These are phyloP conservation scores for Drosophila tristis DNA, from an alignment of 1,140 invertebrate species.

Conservation along the genomic window DNA sequence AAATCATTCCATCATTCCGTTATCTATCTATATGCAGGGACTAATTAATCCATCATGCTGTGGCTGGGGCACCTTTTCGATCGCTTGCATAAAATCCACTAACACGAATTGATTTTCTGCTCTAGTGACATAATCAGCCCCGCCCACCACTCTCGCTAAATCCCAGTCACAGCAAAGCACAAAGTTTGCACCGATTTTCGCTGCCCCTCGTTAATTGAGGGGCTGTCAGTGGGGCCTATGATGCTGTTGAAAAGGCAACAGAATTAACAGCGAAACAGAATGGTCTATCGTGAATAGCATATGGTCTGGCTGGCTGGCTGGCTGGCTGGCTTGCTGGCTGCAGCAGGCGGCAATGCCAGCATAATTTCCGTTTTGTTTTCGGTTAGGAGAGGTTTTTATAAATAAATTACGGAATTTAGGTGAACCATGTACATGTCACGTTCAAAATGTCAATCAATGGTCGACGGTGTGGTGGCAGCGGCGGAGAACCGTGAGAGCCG, in stretches of 20 bases:
- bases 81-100: constrained; percentile 12
- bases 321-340: constrained; percentile 13
- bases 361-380: constrained; percentile 61
- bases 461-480: background rate
- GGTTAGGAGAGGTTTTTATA: constrained; percentile 32
- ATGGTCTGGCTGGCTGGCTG: constrained; percentile 1
- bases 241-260: constrained; percentile 3
- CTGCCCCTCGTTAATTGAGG: too few relatives aligned
- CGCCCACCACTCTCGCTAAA: constrained; percentile 10
- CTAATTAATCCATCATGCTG: background rate
- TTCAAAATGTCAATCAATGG: constrained; percentile 74
- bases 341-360: constrained; percentile 35
- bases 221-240: too few relatives aligned
- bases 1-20: too few relatives aligned
- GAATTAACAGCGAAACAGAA: too few relatives aligned
- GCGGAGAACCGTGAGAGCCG: constrained; percentile 13
- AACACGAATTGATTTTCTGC: constrained; percentile 23
- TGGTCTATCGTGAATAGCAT: background rate
- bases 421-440: constrained; percentile 80
- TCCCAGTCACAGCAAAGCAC: constrained; percentile 38
- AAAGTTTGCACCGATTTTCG: constrained; percentile 17
- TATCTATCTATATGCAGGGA: too few relatives aligned
- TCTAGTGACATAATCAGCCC: constrained; percentile 21
- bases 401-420: constrained; percentile 79
- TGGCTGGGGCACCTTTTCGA: background rate